phyloP scores from a whole-genome alignment of 1,140 invertebrate species.

The Lucilia sericata region DNA sequence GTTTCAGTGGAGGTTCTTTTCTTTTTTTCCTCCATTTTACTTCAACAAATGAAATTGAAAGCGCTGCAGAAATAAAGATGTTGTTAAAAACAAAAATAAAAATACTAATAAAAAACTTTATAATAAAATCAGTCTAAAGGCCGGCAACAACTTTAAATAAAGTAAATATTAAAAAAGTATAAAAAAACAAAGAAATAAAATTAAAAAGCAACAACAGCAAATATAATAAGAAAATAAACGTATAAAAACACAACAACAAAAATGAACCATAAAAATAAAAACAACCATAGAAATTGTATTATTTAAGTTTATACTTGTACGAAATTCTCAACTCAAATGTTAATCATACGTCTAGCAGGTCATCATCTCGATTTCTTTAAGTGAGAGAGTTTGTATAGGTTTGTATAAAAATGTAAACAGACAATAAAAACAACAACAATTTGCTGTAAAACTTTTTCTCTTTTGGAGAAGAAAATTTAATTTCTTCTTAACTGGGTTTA shows the following conservation, averaged over 20 bases:
- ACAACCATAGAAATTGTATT: neutral
- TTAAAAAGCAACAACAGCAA: neutral
- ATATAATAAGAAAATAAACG: conserved; percentile 25
- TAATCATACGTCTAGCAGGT: conserved; percentile 24
- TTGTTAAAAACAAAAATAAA: neutral
- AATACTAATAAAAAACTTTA: neutral
- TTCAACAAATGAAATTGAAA: neutral
- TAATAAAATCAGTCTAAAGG: neutral
- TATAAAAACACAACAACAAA: neutral
- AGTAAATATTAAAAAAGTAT: neutral
- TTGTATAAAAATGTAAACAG: no score
- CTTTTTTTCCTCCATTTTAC: neutral
- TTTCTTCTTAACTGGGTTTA: conserved; percentile 17
- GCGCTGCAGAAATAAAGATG: neutral
- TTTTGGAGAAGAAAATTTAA: neutral
- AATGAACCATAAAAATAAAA: neutral
- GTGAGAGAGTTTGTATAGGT: no score
- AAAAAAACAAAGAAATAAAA: neutral
- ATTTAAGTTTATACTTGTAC: neutral
- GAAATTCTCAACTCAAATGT: conserved; percentile 30
- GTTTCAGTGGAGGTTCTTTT: neutral
- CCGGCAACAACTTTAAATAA: conserved; percentile 4
- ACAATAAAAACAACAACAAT: neutral
- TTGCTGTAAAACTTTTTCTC: neutral
- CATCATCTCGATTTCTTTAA: neutral